phyloP scores from a whole-genome alignment of 2,888 invertebrate species.

The Drosophila mulleri region DNA sequence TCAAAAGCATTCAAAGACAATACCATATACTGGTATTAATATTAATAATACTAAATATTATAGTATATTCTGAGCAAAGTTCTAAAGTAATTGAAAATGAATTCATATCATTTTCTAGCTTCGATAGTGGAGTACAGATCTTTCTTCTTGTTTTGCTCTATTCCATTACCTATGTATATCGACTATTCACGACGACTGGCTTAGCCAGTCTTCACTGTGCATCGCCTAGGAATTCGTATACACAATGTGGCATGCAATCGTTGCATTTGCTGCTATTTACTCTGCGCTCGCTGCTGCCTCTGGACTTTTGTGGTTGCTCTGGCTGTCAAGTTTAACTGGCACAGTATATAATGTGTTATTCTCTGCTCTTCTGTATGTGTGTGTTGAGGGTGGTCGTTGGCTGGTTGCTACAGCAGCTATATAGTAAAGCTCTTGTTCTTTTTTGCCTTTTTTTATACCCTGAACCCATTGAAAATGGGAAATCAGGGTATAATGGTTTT shows the following conservation, averaged over 20 bases:
- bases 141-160: neutral
- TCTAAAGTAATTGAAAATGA: no score
- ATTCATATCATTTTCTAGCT: no score
- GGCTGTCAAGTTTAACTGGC: constrained; percentile 42
- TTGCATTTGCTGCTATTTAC: constrained; percentile 55
- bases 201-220: constrained; percentile 27
- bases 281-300: constrained; percentile 20
- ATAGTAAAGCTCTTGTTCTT: constrained; percentile 20
- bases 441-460: neutral
- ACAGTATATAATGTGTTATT: constrained; percentile 30
- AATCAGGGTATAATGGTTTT: no score
- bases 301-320: constrained; percentile 36
- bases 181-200: neutral
- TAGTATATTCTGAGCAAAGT: no score
- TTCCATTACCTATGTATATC: neutral
- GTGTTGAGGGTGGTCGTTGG: constrained; percentile 21
- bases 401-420: constrained; percentile 15
- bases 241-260: constrained; percentile 53
- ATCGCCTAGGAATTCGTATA: constrained; percentile 13
- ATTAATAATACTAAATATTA: neutral
- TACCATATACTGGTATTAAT: neutral
- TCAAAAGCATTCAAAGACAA: no score
- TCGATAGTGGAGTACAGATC: no score
- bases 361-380: constrained; percentile 3
- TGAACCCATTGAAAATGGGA: no score